phyloP scores from a whole-genome alignment of 2,888 invertebrate species.

The Patella pellucida region DNA sequence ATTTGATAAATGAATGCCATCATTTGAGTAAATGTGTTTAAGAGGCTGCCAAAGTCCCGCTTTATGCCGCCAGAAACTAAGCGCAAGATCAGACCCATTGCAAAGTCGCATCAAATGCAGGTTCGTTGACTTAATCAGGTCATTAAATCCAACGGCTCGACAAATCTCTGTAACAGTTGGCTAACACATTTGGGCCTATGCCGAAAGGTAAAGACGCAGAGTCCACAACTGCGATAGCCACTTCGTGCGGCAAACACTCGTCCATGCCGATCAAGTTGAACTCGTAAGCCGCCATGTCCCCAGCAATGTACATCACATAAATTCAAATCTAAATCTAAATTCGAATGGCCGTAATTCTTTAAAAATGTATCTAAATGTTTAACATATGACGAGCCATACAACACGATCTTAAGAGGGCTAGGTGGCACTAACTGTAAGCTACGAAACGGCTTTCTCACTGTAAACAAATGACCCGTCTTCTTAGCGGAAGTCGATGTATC shows the following conservation, averaged over 20 bases:
- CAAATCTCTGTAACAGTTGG: not conserved
- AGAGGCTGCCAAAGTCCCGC: not conserved
- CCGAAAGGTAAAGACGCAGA: not conserved
- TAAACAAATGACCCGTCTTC: not conserved
- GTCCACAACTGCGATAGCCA: not conserved
- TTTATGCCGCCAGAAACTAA: not conserved
- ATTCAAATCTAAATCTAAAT: too few species aligned
- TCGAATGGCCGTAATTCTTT: too few species aligned
- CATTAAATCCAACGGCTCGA: not conserved
- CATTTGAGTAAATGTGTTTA: not conserved
- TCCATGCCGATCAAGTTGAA: not conserved
- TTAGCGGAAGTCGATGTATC: too few species aligned
- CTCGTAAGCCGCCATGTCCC: not conserved
- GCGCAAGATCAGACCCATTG: not conserved
- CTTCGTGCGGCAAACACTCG: not conserved
- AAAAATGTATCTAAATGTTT: too few species aligned
- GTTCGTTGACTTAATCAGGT: not conserved
- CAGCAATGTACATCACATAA: too few species aligned
- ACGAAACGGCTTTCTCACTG: not conserved
- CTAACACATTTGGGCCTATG: not conserved
- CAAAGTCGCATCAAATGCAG: not conserved
- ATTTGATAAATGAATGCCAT: conserved; percentile 3
- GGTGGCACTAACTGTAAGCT: not conserved
- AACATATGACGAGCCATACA: too few species aligned
- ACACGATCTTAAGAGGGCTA: too few species aligned